Percentiles rank a stretch among this genome's conserved stretches.
phyloP scores from a whole-genome alignment of 2,113 vertebrate species.

The Halichoerus grypus region DNA sequence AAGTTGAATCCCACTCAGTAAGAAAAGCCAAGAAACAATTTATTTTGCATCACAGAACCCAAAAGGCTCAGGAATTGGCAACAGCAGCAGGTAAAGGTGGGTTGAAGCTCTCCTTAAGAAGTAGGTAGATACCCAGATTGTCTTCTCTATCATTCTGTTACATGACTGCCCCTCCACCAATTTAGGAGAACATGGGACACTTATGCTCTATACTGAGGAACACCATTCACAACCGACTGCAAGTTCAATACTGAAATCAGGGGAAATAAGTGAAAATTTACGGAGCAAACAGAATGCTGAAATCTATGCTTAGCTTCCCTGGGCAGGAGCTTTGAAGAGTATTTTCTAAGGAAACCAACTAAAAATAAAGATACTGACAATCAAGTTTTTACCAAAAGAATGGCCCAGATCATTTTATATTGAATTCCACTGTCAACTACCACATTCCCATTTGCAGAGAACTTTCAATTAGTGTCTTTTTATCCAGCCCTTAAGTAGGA shows the following conservation, averaged over 20 bases:
- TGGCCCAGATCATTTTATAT: background rate
- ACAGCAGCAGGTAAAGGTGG: background rate
- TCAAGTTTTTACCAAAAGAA: background rate
- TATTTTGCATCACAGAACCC: background rate
- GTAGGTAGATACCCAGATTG: background rate
- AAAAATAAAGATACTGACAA: background rate
- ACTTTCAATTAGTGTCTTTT: background rate
- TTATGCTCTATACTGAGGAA: background rate
- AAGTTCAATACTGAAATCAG: background rate
- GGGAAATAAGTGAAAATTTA: background rate
- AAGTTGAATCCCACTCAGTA: background rate
- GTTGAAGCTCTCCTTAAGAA: background rate
- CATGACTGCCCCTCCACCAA: background rate
- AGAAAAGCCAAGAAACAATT: background rate
- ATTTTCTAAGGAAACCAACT: background rate
- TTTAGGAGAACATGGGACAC: background rate
- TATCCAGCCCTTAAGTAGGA: background rate
- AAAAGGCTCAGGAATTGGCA: background rate
- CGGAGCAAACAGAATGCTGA: background rate
- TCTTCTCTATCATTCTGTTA: background rate
- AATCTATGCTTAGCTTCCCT: background rate
- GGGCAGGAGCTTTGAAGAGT: background rate
- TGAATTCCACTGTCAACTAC: background rate
- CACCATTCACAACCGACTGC: rapidly evolving
- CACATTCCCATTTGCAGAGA: background rate